These are phyloP conservation scores for Neomonachus schauinslandi DNA, from an alignment of 2,113 vertebrate genomes.

Conservation along the genomic window DNA sequence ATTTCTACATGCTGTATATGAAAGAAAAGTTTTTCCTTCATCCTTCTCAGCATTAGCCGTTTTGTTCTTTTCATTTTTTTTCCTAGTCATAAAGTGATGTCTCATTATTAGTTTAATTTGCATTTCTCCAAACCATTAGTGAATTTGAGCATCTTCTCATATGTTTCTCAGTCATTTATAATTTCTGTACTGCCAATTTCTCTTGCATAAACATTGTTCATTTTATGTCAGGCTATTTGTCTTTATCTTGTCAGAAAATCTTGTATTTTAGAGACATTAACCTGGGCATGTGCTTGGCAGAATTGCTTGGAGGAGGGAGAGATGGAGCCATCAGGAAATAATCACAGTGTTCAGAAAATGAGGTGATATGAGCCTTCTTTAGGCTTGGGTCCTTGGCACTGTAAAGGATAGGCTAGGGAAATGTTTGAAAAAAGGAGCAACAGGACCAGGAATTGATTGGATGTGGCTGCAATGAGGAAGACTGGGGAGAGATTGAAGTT, in stretches of 20 bases:
- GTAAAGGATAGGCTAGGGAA: neutral
- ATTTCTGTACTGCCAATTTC: neutral
- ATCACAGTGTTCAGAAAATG: slow-evolving; percentile 5
- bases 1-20: neutral
- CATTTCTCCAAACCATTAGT: slow-evolving; percentile 23
- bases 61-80: slow-evolving; percentile 12
- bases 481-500: neutral
- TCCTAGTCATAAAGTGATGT: neutral
- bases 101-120: slow-evolving; percentile 46
- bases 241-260: slow-evolving; percentile 48
- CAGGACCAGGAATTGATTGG: neutral
- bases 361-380: neutral
- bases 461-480: neutral
- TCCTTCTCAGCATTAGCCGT: neutral
- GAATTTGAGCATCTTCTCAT: neutral
- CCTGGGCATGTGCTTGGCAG: neutral
- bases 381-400: neutral
- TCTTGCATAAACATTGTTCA: slow-evolving; percentile 1
- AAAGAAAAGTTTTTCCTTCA: neutral
- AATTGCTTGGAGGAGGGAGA: neutral
- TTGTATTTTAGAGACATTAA: slow-evolving; percentile 46
- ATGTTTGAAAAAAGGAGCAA: neutral
- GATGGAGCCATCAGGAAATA: neutral
- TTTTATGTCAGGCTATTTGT: neutral
- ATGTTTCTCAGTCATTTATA: slow-evolving; percentile 17